Conservation (phyloP, 2,888 invertebrate species). For the Meteorus cinctellus region DNA sequence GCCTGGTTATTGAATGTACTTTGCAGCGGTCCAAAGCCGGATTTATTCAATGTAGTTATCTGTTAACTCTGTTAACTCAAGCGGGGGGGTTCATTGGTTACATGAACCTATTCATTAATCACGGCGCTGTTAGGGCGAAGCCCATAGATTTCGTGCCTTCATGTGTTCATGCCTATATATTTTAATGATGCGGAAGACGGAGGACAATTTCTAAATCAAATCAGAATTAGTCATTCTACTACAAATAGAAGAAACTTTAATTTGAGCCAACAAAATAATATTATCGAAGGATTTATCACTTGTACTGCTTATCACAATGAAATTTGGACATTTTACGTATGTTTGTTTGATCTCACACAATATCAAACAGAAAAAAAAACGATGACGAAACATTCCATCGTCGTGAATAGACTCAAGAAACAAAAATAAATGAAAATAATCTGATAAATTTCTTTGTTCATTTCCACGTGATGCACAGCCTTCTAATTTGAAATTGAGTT, state of each 20-base stretch:
- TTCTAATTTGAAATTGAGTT: too few relatives aligned
- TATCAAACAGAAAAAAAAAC: background rate
- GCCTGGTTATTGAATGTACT: background rate
- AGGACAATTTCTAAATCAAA: background rate
- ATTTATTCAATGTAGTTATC: conserved; percentile 7
- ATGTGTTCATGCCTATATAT: background rate
- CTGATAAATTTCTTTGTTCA: background rate
- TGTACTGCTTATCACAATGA: background rate
- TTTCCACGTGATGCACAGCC: too few relatives aligned
- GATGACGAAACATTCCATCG: background rate
- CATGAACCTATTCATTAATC: background rate
- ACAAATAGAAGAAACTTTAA: background rate
- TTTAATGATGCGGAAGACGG: background rate
- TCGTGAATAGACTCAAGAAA: background rate
- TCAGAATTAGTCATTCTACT: background rate
- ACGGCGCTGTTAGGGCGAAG: background rate
- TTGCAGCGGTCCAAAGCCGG: background rate
- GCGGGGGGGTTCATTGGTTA: background rate
- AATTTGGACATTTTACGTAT: background rate
- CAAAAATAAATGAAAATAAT: background rate
- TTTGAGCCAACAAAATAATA: background rate
- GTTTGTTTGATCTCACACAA: background rate
- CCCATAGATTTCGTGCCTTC: background rate
- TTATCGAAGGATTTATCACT: background rate
- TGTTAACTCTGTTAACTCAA: background rate